A percentile compares a stretch with the other conserved stretches of the same genome.
phyloP scores from a whole-genome alignment of 2,113 vertebrate species.

The Leptosomus discolor region DNA sequence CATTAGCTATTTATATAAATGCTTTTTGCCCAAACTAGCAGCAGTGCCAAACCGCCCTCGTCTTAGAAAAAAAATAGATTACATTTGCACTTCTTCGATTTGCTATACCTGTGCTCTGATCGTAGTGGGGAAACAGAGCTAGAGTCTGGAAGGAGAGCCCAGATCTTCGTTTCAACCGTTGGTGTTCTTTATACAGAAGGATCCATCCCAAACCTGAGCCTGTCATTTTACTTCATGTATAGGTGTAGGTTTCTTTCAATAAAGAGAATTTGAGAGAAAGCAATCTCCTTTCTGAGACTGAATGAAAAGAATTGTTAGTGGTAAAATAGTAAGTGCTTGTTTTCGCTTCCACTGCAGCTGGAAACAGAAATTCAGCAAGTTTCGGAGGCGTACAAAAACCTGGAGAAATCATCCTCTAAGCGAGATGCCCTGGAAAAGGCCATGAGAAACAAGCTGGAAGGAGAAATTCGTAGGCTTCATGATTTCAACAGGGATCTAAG shows the following conservation, averaged over 20 bases:
- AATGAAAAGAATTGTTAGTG: neutral
- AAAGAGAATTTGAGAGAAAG: neutral
- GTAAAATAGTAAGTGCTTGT: neutral
- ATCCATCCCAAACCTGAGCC: neutral
- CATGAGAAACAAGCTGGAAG: conserved; percentile 97
- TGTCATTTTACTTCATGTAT: neutral
- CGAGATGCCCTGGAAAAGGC: conserved; percentile 94
- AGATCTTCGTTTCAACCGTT: neutral
- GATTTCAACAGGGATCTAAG: conserved; percentile 97
- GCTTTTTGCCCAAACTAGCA: neutral
- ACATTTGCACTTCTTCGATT: neutral
- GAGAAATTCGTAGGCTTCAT: conserved; percentile 93
- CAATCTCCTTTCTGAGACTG: neutral
- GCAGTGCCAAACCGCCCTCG: neutral
- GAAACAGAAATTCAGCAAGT: conserved; percentile 97
- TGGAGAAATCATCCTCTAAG: conserved; percentile 95
- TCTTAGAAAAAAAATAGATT: neutral
- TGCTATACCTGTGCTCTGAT: neutral
- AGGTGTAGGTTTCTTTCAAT: neutral
- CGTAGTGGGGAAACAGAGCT: neutral
- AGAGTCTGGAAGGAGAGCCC: neutral
- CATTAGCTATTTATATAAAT: neutral
- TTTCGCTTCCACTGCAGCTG: conserved; percentile 75
- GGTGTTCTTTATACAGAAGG: neutral
- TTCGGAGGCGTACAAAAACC: conserved; percentile 95